Conservation (phyloP, 1,140 invertebrate genomes). For the Dinoponera quadriceps region DNA sequence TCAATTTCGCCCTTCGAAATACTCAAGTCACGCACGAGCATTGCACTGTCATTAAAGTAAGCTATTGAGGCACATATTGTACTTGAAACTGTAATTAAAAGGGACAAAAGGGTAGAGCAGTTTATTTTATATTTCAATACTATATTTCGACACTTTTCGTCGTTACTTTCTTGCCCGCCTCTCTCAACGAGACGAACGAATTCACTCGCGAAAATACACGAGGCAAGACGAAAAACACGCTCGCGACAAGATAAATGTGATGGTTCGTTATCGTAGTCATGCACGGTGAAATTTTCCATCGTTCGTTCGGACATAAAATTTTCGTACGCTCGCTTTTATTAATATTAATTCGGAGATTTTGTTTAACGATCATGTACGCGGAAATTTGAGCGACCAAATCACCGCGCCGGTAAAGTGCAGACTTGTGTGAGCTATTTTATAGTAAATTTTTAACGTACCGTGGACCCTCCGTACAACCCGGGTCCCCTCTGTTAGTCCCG, state of each 20-base stretch:
- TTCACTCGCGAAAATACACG: background rate
- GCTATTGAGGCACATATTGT: constrained; percentile 42
- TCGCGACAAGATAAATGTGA: too few relatives aligned
- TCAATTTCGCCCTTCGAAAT: constrained; percentile 27
- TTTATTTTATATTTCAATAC: constrained; percentile 17
- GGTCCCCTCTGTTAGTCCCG: constrained; percentile 72
- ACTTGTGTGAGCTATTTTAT: constrained; percentile 75
- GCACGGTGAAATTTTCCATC: background rate
- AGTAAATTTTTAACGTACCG: constrained; percentile 73
- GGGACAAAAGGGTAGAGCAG: constrained; percentile 29
- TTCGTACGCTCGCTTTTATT: constrained; percentile 21
- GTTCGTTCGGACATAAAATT: background rate
- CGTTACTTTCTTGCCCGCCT: background rate
- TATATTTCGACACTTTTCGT: background rate
- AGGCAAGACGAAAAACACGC: background rate
- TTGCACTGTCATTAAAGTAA: constrained; percentile 51
- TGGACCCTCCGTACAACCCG: constrained; percentile 69
- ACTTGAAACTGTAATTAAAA: constrained; percentile 52
- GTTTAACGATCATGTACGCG: constrained; percentile 21
- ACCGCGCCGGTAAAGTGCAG: constrained; percentile 72
- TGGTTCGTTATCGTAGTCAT: too few relatives aligned
- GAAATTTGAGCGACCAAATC: constrained; percentile 59
- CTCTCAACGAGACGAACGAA: background rate
- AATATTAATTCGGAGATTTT: background rate
- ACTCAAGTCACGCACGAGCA: constrained; percentile 50